A percentile compares a stretch with the other conserved stretches of the same genome.
Conservation (phyloP, 2,797 vertebrate species). For the Enteromius mattozi region DNA sequence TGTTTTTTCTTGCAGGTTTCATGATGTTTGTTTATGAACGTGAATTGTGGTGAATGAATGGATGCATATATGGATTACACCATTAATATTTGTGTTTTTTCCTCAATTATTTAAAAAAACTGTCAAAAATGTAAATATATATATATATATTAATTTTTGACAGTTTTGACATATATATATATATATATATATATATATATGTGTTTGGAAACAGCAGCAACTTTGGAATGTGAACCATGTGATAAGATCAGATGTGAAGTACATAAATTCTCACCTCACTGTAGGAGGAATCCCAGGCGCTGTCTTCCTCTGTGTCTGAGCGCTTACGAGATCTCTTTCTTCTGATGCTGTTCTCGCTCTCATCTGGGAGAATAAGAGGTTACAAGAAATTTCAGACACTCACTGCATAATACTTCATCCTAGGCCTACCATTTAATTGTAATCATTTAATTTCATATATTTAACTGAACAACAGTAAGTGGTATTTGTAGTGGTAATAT, state of each 20-base stretch:
- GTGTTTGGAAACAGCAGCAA: background rate
- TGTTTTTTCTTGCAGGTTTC: background rate
- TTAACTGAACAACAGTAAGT: background rate
- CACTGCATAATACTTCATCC: background rate
- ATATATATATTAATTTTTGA: too few species aligned
- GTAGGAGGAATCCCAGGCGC: slow-evolving; percentile 71
- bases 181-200: too few species aligned
- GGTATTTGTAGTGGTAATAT: background rate
- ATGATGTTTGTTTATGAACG: background rate
- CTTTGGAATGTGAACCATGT: background rate
- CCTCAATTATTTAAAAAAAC: background rate
- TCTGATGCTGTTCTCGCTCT: slow-evolving; percentile 59
- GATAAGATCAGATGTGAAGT: slow-evolving; percentile 6
- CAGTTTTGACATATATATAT: too few species aligned
- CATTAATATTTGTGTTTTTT: background rate
- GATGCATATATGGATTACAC: background rate
- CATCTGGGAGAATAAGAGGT: slow-evolving; percentile 43
- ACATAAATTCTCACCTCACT: slow-evolving; percentile 65
- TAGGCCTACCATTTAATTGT: background rate
- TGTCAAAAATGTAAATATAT: background rate
- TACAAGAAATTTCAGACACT: background rate
- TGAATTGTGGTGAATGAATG: background rate
- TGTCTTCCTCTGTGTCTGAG: slow-evolving; percentile 68
- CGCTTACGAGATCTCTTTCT: slow-evolving; percentile 77
- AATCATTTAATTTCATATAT: background rate